phyloP scores from a whole-genome alignment of 2,888 invertebrate genomes.

The Oligia fasciuncula region DNA sequence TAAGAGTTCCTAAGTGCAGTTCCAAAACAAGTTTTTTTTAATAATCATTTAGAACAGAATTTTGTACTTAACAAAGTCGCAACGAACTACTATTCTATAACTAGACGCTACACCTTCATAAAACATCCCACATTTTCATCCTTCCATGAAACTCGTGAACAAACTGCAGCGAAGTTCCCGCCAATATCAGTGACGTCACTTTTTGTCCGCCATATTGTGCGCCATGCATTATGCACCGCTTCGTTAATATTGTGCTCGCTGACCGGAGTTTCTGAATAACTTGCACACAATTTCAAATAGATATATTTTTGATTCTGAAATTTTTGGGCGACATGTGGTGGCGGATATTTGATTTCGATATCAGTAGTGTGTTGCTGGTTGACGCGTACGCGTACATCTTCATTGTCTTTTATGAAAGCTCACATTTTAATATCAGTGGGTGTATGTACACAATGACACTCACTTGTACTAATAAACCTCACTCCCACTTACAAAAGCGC shows the following conservation, averaged over 20 bases:
- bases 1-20: not conserved
- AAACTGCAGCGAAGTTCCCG: conserved; percentile 51
- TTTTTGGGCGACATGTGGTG: conserved; percentile 41
- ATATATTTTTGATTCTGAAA: conserved; percentile 58
- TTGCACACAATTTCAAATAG: conserved; percentile 50
- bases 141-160: conserved; percentile 42
- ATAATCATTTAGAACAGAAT: not conserved
- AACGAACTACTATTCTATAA: no score
- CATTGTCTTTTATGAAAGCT: not conserved
- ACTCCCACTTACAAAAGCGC: not conserved
- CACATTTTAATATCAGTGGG: no score
- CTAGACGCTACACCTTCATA: not conserved
- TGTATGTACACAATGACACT: not conserved
- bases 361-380: conserved; percentile 4
- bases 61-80: not conserved
- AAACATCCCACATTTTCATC: conserved; percentile 35
- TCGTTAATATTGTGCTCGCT: conserved; percentile 71
- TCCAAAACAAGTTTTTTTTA: not conserved
- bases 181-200: conserved; percentile 64
- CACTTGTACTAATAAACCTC: not conserved
- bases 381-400: not conserved
- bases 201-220: conserved; percentile 71
- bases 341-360: conserved; percentile 45
- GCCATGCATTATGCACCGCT: conserved; percentile 77
- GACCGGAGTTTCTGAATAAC: conserved; percentile 63